These are phyloP conservation scores for Nerophis ophidion DNA, from an alignment of 2,113 vertebrate species.

Conservation along the genomic window DNA sequence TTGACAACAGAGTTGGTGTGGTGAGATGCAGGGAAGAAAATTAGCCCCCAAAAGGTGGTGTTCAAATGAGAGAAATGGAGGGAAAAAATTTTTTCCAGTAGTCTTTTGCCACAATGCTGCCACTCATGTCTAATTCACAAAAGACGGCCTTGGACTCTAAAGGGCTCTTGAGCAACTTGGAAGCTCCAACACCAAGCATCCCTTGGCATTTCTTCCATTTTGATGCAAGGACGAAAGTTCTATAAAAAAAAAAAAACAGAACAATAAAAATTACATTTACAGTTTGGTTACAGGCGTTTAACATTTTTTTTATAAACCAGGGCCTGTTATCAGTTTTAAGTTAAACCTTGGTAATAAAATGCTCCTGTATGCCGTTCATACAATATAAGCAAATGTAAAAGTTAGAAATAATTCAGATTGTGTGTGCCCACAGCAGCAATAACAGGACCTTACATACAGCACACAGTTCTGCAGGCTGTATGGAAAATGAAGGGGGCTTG, in stretches of 20 bases:
- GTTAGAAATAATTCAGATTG: too few species aligned
- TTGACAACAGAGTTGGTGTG: constrained; percentile 8
- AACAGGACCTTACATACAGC: too few species aligned
- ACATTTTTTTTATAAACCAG: too few species aligned
- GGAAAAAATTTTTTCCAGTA: neutral
- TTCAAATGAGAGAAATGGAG: neutral
- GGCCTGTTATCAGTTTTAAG: too few species aligned
- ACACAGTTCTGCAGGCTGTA: too few species aligned
- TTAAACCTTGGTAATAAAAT: too few species aligned
- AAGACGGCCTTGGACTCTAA: constrained; percentile 1
- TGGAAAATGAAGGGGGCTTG: too few species aligned
- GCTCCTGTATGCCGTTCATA: too few species aligned
- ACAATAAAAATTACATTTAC: constrained; percentile 1
- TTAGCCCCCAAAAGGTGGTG: neutral
- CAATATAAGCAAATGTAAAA: too few species aligned
- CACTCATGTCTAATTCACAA: constrained; percentile 24
- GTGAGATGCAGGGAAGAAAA: neutral
- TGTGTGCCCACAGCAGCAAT: too few species aligned
- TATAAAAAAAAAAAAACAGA: constrained; percentile 23
- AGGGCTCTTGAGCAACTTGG: neutral
- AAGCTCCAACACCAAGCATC: constrained; percentile 9
- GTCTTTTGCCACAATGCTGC: neutral
- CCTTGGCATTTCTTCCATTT: constrained; percentile 26
- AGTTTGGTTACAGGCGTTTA: too few species aligned
- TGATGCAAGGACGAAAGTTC: constrained; percentile 12